Percentiles rank a stretch among this genome's conserved stretches.
phyloP scores from a whole-genome alignment of 37 sponge, comb jelly and placozoan genomes.

The Mnemiopsis leidyi region DNA sequence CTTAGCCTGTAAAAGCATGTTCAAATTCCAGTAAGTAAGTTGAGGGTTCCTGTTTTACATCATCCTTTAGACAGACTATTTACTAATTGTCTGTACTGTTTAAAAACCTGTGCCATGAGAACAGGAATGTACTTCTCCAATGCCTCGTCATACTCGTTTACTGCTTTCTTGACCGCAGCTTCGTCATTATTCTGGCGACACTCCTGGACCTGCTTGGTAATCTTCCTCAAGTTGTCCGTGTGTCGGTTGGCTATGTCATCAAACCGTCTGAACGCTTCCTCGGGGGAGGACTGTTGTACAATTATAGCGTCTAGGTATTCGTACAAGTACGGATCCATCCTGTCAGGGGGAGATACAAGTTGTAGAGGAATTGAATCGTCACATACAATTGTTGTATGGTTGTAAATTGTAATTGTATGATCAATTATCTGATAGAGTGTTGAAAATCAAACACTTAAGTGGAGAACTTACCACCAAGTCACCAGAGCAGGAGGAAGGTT shows the following conservation, averaged over 20 bases:
- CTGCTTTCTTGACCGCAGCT: constrained; percentile 81
- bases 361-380: too few species aligned
- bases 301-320: constrained; percentile 89
- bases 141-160: constrained; percentile 96
- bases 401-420: neutral
- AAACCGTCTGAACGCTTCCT: constrained; percentile 92
- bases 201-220: constrained; percentile 92
- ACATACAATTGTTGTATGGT: too few species aligned
- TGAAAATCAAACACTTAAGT: neutral
- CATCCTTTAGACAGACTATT: too few species aligned
- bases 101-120: constrained; percentile 93
- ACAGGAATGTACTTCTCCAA: constrained; percentile 96
- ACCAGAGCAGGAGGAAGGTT: too few species aligned
- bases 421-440: neutral
- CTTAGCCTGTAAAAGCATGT: constrained; percentile 73
- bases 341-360: too few species aligned
- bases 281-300: constrained; percentile 85
- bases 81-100: too few species aligned
- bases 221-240: constrained; percentile 84
- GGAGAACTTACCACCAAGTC: too few species aligned
- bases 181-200: constrained; percentile 84
- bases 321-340: constrained; percentile 75
- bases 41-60: too few species aligned
- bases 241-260: constrained; percentile 83
- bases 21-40: too few species aligned